These are phyloP conservation scores for Crotalus helleri DNA, from an alignment of 2,113 vertebrate species.

Conservation along the genomic window DNA sequence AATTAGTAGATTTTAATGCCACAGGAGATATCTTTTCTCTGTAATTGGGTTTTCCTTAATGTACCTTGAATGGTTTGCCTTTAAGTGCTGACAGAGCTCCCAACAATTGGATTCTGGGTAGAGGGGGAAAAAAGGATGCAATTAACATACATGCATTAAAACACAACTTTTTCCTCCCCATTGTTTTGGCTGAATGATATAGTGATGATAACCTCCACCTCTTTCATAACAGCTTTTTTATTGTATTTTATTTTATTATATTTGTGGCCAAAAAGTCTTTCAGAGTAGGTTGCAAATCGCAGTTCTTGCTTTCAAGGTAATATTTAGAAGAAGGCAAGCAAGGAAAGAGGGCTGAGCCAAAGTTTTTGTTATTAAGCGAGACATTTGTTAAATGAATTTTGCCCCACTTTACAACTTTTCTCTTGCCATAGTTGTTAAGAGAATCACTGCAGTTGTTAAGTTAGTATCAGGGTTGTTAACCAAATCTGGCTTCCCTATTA, in stretches of 20 bases:
- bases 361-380: neutral
- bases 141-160: constrained; percentile 50
- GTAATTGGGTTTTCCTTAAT: constrained; percentile 46
- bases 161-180: constrained; percentile 36
- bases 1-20: constrained; percentile 69
- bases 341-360: neutral
- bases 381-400: neutral
- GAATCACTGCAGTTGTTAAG: no score
- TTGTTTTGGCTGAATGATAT: constrained; percentile 48
- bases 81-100: constrained; percentile 65
- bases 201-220: constrained; percentile 34
- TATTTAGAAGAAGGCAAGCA: neutral
- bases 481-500: neutral
- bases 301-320: neutral
- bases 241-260: neutral
- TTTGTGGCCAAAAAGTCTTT: neutral
- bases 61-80: constrained; percentile 46
- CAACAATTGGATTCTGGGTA: constrained; percentile 55
- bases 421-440: neutral
- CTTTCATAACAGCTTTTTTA: neutral
- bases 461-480: neutral
- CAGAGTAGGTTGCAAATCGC: neutral
- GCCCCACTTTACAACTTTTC: neutral
- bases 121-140: constrained; percentile 44
- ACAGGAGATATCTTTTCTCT: constrained; percentile 57